phyloP scores from a whole-genome alignment of 1,140 invertebrate species.

The Helicoverpa zea region DNA sequence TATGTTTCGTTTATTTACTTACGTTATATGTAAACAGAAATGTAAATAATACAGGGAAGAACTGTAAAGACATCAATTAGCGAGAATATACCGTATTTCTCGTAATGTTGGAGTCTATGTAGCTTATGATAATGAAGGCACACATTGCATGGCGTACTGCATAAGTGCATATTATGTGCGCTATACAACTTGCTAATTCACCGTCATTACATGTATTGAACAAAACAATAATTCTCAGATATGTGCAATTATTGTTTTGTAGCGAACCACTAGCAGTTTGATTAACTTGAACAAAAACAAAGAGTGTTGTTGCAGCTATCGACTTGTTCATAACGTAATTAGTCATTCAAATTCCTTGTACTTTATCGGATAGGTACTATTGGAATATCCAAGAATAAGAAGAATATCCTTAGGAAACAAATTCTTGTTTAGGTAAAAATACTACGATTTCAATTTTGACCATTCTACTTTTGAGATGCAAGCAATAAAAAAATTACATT shows the following conservation, averaged over 20 bases:
- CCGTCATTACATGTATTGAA: conserved; percentile 19
- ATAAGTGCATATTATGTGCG: background rate
- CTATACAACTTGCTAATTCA: conserved; percentile 51
- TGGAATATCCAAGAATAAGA: too few relatives aligned
- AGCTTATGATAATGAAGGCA: background rate
- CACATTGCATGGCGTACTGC: conserved; percentile 1
- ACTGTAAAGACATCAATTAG: background rate
- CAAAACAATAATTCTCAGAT: conserved; percentile 30
- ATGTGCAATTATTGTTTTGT: background rate
- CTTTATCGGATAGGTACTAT: too few relatives aligned
- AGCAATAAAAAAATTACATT: too few relatives aligned
- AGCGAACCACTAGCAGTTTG: background rate
- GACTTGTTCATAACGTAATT: background rate
- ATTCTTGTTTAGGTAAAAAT: too few relatives aligned
- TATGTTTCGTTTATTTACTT: background rate
- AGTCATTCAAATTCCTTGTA: background rate
- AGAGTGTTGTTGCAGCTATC: background rate
- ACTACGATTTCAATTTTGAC: too few relatives aligned
- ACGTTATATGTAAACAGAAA: background rate
- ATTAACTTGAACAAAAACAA: conserved; percentile 16
- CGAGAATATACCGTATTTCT: background rate
- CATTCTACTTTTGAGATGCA: too few relatives aligned
- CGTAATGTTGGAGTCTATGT: background rate
- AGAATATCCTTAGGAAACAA: too few relatives aligned
- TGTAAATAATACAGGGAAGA: background rate